Conservation (phyloP, 2,797 vertebrate genomes). For the Darevskia nairensis region DNA sequence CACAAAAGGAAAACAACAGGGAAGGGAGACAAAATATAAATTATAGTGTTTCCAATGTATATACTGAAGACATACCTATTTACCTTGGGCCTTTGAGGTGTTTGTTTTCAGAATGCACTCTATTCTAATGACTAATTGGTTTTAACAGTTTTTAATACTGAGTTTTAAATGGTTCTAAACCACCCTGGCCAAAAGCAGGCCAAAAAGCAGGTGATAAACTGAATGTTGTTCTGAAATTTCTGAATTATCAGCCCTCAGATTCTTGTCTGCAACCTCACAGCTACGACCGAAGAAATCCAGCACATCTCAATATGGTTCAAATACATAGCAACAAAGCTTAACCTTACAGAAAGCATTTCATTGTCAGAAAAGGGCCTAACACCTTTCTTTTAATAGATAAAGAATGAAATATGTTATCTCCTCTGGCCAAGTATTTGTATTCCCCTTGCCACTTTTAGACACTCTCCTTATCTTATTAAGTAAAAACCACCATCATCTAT, state of each 20-base stretch:
- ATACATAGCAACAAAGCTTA: fast-evolving
- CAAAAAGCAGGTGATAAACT: no score
- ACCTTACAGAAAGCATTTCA: background rate
- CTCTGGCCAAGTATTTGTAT: constrained; percentile 6
- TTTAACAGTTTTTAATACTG: no score
- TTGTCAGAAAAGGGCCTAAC: background rate
- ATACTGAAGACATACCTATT: no score
- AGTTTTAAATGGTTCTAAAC: no score
- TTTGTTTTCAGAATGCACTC: no score
- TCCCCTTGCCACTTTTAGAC: background rate
- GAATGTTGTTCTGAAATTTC: background rate
- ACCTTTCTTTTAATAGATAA: background rate
- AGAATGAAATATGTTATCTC: background rate
- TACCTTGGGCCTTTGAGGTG: no score
- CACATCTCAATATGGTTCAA: background rate
- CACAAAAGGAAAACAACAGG: no score
- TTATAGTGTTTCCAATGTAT: no score
- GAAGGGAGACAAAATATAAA: no score
- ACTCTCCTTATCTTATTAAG: background rate
- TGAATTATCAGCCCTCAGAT: background rate
- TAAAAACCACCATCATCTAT: constrained; percentile 5
- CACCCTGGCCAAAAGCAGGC: no score
- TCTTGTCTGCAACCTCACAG: background rate
- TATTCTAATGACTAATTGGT: no score
- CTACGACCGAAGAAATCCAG: background rate